Evolutionary conservation across 1,140 invertebrate genomes (phyloP).

Genomic region (Drosophila albomicans): DNA sequence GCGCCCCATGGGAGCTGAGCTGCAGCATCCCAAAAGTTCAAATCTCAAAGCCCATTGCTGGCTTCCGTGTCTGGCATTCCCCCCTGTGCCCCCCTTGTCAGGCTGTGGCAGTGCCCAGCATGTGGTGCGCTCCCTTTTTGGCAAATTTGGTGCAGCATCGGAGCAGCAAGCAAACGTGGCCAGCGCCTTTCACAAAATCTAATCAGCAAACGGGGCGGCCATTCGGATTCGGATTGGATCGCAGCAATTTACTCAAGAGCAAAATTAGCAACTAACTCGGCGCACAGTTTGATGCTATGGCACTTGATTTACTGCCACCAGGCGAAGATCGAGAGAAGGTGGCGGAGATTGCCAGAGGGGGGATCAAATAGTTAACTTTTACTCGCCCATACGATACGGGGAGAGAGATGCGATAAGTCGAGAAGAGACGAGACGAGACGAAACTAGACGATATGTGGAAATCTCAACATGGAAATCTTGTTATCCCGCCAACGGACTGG

Average conservation of each 20-base stretch:
- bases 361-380: slow-evolving; percentile 31
- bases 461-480: slow-evolving; percentile 72
- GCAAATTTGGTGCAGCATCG: slow-evolving; percentile 76
- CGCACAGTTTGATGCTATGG: slow-evolving; percentile 45
- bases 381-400: slow-evolving; percentile 17
- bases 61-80: slow-evolving; percentile 23
- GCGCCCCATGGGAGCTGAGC: not conserved
- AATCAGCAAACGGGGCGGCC: slow-evolving; percentile 68
- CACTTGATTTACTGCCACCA: slow-evolving; percentile 66
- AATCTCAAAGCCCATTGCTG: slow-evolving; percentile 15
- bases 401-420: not conserved
- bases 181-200: slow-evolving; percentile 79
- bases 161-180: not conserved
- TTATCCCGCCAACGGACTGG: slow-evolving; percentile 50
- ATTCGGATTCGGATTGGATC: slow-evolving; percentile 59
- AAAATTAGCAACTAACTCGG: slow-evolving; percentile 73
- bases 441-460: not conserved
- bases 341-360: not conserved
- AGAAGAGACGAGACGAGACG: not conserved
- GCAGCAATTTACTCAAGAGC: slow-evolving; percentile 78
- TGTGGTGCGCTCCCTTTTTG: slow-evolving; percentile 80
- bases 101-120: slow-evolving; percentile 55
- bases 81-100: slow-evolving; percentile 1
- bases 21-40: slow-evolving; percentile 54
- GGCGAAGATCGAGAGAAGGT: not conserved